Conservation (phyloP, 1,140 invertebrate species). For the Gryon sp. region DNA sequence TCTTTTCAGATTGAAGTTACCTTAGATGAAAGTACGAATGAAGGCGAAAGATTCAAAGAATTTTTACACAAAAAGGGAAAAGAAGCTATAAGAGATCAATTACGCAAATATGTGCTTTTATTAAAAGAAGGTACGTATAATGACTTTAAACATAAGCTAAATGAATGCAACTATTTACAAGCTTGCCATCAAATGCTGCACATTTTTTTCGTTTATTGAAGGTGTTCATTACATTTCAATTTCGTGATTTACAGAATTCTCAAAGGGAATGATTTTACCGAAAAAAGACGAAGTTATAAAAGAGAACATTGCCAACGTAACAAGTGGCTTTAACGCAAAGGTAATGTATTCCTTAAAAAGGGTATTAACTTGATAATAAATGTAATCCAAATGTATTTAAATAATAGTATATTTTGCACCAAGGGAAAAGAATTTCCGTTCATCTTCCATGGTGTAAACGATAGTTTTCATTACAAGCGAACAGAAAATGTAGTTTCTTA, state of each 20-base stretch:
- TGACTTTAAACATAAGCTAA: not conserved
- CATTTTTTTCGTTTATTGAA: constrained; percentile 13
- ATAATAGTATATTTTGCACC: too few relatives aligned
- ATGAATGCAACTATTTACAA: not conserved
- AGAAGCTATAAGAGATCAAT: constrained; percentile 86
- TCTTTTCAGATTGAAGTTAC: constrained; percentile 87
- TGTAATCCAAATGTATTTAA: too few relatives aligned
- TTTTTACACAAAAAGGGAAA: constrained; percentile 91
- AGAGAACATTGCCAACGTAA: constrained; percentile 83
- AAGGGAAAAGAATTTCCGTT: too few relatives aligned
- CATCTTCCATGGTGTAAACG: too few relatives aligned
- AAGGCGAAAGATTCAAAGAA: constrained; percentile 91
- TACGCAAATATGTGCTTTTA: constrained; percentile 90
- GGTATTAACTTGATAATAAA: too few relatives aligned
- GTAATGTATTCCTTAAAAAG: constrained; percentile 71
- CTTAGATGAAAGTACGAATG: constrained; percentile 87
- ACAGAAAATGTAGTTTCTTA: too few relatives aligned
- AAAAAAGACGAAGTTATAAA: constrained; percentile 86
- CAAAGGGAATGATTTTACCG: constrained; percentile 94
- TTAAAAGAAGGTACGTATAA: constrained; percentile 88
- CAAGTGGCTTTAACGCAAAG: constrained; percentile 83
- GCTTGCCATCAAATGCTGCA: too few relatives aligned
- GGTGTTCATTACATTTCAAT: constrained; percentile 1
- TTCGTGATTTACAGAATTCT: constrained; percentile 84
- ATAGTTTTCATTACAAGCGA: too few relatives aligned